These are phyloP conservation scores for Heliconius eleuchia DNA, from an alignment of 1,140 invertebrate species.

Conservation along the genomic window DNA sequence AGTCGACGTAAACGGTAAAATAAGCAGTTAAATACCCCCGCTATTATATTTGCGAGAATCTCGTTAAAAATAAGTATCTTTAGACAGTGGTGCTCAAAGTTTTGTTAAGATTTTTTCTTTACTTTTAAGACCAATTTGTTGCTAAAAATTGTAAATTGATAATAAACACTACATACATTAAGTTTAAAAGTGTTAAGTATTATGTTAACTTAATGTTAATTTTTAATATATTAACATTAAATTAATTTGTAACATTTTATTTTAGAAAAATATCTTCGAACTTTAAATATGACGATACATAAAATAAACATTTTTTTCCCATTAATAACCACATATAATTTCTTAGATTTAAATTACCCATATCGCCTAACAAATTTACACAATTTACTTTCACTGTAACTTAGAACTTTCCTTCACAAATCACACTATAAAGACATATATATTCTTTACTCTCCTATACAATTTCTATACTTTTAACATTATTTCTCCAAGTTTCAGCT, in stretches of 20 bases:
- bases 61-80: slow-evolving; percentile 76
- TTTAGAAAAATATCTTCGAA: too few relatives aligned
- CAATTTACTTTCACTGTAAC: background rate
- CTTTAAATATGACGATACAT: too few relatives aligned
- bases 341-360: background rate
- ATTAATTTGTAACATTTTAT: too few relatives aligned
- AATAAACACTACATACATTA: too few relatives aligned
- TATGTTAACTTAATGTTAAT: too few relatives aligned
- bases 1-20: slow-evolving; percentile 60
- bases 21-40: slow-evolving; percentile 62
- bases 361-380: background rate
- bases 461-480: slow-evolving; percentile 28
- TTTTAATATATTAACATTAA: too few relatives aligned
- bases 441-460: background rate
- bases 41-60: slow-evolving; percentile 73
- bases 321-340: background rate
- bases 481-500: slow-evolving; percentile 48
- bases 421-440: slow-evolving; percentile 1
- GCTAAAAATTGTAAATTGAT: background rate
- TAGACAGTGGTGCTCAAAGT: slow-evolving; percentile 56
- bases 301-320: background rate
- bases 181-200: too few relatives aligned
- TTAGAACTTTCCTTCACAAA: slow-evolving; percentile 9
- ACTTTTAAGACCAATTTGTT: background rate
- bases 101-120: background rate